Percentiles rank a stretch among this genome's conserved stretches.
Evolutionary conservation across 2,888 invertebrate genomes (phyloP).

Genomic region (Cosmorhoe ocellata): DNA sequence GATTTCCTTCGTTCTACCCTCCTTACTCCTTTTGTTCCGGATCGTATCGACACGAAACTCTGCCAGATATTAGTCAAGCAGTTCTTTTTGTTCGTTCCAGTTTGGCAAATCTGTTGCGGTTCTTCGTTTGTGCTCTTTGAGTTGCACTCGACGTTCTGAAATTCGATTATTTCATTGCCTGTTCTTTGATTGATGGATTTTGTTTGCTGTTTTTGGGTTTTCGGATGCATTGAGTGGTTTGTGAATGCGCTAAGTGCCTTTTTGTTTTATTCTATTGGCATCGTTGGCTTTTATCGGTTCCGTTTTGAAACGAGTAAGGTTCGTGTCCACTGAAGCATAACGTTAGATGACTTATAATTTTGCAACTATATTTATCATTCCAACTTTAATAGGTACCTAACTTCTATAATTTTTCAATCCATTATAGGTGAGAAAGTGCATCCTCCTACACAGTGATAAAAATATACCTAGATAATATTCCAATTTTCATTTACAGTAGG

Average conservation of each 20-base stretch:
- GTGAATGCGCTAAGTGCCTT: slow-evolving; percentile 63
- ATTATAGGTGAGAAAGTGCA: too few relatives aligned
- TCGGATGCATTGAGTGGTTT: slow-evolving; percentile 58
- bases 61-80: slow-evolving; percentile 74
- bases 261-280: slow-evolving; percentile 38
- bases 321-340: slow-evolving; percentile 1
- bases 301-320: slow-evolving; percentile 10
- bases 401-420: too few relatives aligned
- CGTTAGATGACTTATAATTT: too few relatives aligned
- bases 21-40: slow-evolving; percentile 61
- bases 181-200: slow-evolving; percentile 79
- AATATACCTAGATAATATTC: too few relatives aligned
- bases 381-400: too few relatives aligned
- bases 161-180: slow-evolving; percentile 77
- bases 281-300: slow-evolving; percentile 22
- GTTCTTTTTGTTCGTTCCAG: slow-evolving; percentile 48
- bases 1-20: slow-evolving; percentile 56
- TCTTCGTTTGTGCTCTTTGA: slow-evolving; percentile 74
- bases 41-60: slow-evolving; percentile 75
- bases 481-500: too few relatives aligned
- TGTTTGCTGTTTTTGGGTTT: slow-evolving; percentile 56
- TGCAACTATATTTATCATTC: too few relatives aligned
- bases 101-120: slow-evolving; percentile 72
- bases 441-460: too few relatives aligned
- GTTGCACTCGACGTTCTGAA: slow-evolving; percentile 71